Conservation (phyloP, 92 coral and sea anemone genomes). For the Heliopora coerulea region DNA sequence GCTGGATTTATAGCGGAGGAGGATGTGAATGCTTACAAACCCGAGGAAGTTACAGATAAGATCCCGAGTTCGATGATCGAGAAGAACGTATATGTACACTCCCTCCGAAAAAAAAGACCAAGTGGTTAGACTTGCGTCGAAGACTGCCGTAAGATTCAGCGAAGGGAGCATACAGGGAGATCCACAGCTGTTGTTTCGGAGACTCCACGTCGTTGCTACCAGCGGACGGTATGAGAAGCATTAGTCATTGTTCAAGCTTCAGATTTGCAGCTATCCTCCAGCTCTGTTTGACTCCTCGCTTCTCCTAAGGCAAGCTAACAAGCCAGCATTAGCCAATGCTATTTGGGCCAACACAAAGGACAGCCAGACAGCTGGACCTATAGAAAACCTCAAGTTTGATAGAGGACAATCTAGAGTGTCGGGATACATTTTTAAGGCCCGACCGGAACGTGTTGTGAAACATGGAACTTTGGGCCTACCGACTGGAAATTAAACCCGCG, state of each 20-base stretch:
- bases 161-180: constrained; percentile 57
- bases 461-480: too few relatives aligned
- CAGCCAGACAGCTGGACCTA: constrained; percentile 16
- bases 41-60: constrained; percentile 35
- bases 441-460: too few relatives aligned
- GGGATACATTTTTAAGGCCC: too few relatives aligned
- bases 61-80: constrained; percentile 26
- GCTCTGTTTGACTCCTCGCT: constrained; percentile 54
- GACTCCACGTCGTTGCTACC: constrained; percentile 52
- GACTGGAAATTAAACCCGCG: too few relatives aligned
- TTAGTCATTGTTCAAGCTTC: constrained; percentile 27
- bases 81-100: constrained; percentile 35
- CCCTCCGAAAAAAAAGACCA: constrained; percentile 48
- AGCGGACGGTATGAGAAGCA: constrained; percentile 43
- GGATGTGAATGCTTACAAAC: constrained; percentile 43
- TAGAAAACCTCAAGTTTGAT: constrained; percentile 3
- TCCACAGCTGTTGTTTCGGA: constrained; percentile 58
- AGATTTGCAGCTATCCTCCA: constrained; percentile 62
- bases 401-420: too few relatives aligned
- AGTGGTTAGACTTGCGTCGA: constrained; percentile 54
- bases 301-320: constrained; percentile 54
- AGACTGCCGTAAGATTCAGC: constrained; percentile 41
- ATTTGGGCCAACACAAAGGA: constrained; percentile 35
- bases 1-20: constrained; percentile 50
- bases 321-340: constrained; percentile 60